Conservation (phyloP, 2,113 vertebrate species). For the Eretmochelys imbricata region DNA sequence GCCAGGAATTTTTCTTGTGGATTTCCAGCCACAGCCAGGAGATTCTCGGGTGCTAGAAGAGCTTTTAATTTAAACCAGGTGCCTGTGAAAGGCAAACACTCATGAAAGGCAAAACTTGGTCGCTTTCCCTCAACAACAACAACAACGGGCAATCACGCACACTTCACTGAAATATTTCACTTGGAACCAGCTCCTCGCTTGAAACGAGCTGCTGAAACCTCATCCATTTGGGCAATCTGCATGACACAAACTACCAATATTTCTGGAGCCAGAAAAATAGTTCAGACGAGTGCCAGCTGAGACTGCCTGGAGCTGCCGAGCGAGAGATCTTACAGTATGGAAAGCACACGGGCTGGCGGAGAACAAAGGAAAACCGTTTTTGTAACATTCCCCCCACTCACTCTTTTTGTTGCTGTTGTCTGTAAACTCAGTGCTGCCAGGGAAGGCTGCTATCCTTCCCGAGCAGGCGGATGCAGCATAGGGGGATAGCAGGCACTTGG, state of each 20-base stretch:
- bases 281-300: conserved; percentile 4
- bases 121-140: not conserved
- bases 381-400: not conserved
- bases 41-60: conserved; percentile 75
- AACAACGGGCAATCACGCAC: conserved; percentile 30
- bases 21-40: conserved; percentile 74
- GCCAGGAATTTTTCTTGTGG: conserved; percentile 74
- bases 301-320: not conserved
- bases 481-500: not conserved
- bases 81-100: conserved; percentile 69
- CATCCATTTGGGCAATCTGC: not conserved
- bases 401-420: not conserved
- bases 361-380: conserved; percentile 3
- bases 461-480: not conserved
- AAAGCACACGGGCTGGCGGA: not conserved
- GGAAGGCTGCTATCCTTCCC: no score
- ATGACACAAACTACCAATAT: conserved; percentile 4
- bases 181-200: not conserved
- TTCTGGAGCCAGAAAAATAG: conserved; percentile 22
- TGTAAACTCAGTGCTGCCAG: not conserved
- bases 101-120: conserved; percentile 58
- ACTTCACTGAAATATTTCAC: conserved; percentile 23
- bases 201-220: not conserved
- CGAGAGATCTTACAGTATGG: conserved; percentile 21
- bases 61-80: conserved; percentile 80